Conservation (phyloP, 2,797 vertebrate genomes). For the Myiotriccus ornatus region DNA sequence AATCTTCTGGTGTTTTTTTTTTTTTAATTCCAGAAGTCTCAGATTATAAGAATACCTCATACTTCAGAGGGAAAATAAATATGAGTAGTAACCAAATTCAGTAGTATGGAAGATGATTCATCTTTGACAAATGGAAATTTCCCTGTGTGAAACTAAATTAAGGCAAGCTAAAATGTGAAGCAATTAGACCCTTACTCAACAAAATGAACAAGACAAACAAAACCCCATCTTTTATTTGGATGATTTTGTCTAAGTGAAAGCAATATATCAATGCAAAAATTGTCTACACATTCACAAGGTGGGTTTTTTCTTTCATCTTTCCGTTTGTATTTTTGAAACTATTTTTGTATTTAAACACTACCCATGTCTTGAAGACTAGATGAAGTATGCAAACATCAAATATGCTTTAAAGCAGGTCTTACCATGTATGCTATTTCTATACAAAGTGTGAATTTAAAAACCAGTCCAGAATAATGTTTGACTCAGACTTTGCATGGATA, state of each 20-base stretch:
- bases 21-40: not conserved
- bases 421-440: not conserved
- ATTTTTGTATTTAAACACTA: not conserved
- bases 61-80: not conserved
- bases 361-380: not conserved
- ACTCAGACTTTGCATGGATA: not conserved
- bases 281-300: no score
- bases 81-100: not conserved
- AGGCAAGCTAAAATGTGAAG: not conserved
- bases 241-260: not conserved
- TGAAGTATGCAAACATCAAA: not conserved
- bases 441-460: not conserved
- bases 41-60: not conserved
- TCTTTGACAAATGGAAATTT: not conserved
- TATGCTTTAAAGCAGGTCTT: not conserved
- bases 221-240: not conserved
- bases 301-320: not conserved
- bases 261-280: not conserved
- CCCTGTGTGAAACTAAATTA: not conserved
- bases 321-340: not conserved
- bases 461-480: not conserved
- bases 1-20: not conserved
- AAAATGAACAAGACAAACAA: not conserved
- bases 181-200: not conserved
- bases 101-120: not conserved